Conservation (phyloP, 2,113 vertebrate species). For the Diadophis punctatus region DNA sequence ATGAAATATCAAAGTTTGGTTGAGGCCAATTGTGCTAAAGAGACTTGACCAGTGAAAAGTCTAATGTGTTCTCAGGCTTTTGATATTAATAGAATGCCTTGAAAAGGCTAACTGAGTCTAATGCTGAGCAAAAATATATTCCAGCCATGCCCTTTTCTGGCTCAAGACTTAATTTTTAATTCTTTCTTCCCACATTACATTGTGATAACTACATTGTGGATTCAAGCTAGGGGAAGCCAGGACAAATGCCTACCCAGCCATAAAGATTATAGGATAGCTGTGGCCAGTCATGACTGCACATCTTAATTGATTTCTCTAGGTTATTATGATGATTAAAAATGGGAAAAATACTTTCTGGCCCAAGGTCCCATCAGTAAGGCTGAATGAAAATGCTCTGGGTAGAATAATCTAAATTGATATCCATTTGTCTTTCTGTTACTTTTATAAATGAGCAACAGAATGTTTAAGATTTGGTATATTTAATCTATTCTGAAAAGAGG, state of each 20-base stretch:
- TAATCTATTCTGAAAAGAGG: conserved; percentile 46
- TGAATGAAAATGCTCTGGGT: neutral
- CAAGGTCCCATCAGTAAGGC: neutral
- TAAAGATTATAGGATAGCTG: neutral
- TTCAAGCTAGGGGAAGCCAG: neutral
- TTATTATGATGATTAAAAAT: neutral
- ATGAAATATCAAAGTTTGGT: neutral
- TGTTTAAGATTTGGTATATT: conserved; percentile 34
- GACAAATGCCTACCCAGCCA: neutral
- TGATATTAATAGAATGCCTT: neutral
- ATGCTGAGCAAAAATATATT: neutral
- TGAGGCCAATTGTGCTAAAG: neutral
- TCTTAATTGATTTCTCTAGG: neutral
- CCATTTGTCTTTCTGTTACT: conserved; percentile 35
- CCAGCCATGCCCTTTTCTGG: neutral
- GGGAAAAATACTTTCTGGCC: neutral
- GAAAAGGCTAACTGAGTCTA: neutral
- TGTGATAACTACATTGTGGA: neutral
- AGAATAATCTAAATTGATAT: conserved; percentile 19
- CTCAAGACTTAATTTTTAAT: neutral
- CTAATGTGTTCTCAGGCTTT: neutral
- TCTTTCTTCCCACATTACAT: neutral
- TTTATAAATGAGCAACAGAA: conserved; percentile 52
- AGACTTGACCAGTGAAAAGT: neutral
- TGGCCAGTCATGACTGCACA: neutral